Conservation (phyloP, 1,140 invertebrate genomes). For the Parapsyche elsis region DNA sequence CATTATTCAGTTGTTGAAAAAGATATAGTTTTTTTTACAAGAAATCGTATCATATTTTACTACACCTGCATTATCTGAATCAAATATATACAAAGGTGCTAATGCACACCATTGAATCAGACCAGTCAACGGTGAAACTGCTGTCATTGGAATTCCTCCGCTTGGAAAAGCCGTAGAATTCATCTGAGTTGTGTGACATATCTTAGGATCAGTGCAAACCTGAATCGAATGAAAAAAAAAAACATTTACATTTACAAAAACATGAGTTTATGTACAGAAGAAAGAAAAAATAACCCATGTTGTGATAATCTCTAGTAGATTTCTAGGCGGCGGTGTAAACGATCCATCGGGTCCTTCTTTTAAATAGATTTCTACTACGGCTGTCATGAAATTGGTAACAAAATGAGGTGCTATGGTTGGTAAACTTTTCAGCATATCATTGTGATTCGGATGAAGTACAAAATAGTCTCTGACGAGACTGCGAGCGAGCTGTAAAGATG, state of each 20-base stretch:
- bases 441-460: slow-evolving; percentile 74
- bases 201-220: slow-evolving; percentile 73
- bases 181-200: slow-evolving; percentile 78
- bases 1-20: not conserved
- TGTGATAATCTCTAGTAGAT: slow-evolving; percentile 73
- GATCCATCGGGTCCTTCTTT: slow-evolving; percentile 60
- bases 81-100: slow-evolving; percentile 69
- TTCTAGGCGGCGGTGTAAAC: slow-evolving; percentile 69
- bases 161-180: slow-evolving; percentile 76
- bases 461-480: slow-evolving; percentile 85
- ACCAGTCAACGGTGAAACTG: slow-evolving; percentile 82
- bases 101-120: slow-evolving; percentile 78
- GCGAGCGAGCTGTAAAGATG: slow-evolving; percentile 77
- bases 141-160: slow-evolving; percentile 84
- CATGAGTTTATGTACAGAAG: not conserved
- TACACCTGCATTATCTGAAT: slow-evolving; percentile 54
- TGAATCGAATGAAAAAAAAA: slow-evolving; percentile 54
- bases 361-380: slow-evolving; percentile 81
- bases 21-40: not conserved
- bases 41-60: not conserved
- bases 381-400: slow-evolving; percentile 83
- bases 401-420: slow-evolving; percentile 80
- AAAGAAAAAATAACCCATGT: slow-evolving; percentile 67
- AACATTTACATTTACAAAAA: not conserved
- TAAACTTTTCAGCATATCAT: slow-evolving; percentile 73